A percentile compares a stretch with the other conserved stretches of the same genome.
phyloP scores from a whole-genome alignment of 2,797 vertebrate genomes.

The Sciaenops ocellatus region DNA sequence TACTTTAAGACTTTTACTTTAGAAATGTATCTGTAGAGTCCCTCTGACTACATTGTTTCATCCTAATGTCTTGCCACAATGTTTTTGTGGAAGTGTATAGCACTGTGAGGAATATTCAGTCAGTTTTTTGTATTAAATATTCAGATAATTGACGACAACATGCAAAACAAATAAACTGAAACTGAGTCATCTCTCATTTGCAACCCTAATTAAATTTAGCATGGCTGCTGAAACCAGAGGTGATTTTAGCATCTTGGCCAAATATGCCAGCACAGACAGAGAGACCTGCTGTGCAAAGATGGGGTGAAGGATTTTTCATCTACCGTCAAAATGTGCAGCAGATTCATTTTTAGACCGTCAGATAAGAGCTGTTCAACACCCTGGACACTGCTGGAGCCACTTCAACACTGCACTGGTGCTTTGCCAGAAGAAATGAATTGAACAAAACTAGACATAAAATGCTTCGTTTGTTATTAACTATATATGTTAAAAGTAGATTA shows the following conservation, averaged over 20 bases:
- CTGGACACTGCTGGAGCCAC: background rate
- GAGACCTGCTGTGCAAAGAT: conserved; percentile 1
- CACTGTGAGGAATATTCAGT: background rate
- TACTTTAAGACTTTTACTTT: too few relatives aligned
- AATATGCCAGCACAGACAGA: background rate
- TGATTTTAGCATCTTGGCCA: conserved; percentile 44
- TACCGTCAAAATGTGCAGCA: conserved; percentile 21
- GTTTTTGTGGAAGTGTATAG: background rate
- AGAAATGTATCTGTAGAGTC: background rate
- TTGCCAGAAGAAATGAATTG: conserved; percentile 11
- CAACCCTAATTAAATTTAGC: conserved; percentile 57
- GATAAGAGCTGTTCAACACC: conserved; percentile 19
- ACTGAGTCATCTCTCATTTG: conserved; percentile 39
- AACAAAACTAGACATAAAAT: background rate
- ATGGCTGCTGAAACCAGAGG: conserved; percentile 40
- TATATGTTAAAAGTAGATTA: background rate
- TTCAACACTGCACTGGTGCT: background rate
- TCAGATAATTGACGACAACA: conserved; percentile 19
- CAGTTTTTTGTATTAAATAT: conserved; percentile 4
- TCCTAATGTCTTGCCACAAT: background rate
- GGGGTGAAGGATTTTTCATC: conserved; percentile 1
- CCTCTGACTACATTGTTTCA: background rate
- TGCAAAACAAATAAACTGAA: conserved; percentile 29
- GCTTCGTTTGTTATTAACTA: too few relatives aligned
- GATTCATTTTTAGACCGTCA: background rate